Evolutionary conservation across 2,888 invertebrate genomes (phyloP), one percentile per base, ranked within the genome.

Genomic region (Xanthia icteritia): DNA sequence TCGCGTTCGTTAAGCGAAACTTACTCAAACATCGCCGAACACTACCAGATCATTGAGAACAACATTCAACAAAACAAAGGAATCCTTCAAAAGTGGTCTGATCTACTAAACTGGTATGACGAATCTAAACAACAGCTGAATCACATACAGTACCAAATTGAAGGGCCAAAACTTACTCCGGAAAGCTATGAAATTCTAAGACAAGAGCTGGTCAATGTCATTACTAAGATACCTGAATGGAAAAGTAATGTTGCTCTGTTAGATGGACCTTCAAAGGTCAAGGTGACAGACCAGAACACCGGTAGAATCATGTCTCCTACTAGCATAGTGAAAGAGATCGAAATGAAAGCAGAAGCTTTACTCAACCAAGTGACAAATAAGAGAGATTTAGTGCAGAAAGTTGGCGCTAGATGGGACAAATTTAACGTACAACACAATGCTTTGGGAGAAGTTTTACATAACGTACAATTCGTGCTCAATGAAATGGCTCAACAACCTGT

Each of bases 51-150:
- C 17, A 96, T 99, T 58, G 98, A 98, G 90, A 97, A 97, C 60
- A 97, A 97, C 86, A 97, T 99, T 85, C 97, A 97, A 88, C 97
- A 98, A 87, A 98, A 98, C 93, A 98, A 98, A 92, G 96, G 96
- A 0, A 97, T 98, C 6, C 93, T 99, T 45, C 98, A 98, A 91
- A 98, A 98, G 90, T 99, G 99, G 98, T 97, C 97, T 0, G 98
- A 98, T 89, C 97, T 99, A 45, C 94, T 98, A 15, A 98, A 97
- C 88, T 98, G 98, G 98, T 98, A 98, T 87, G 97, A 98, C 73
- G 98, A 98, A 85, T 97, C 98, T 1, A 97, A 97, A 84, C 98
- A 98, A 86, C 98, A 98, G 91, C 93, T 99, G 65, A 97, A 97
- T 70, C 98, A 99, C 88, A 97, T 98, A 80, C 98, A 98, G 89